A percentile compares a stretch with the other conserved stretches of the same genome.
phyloP scores from a whole-genome alignment of 2,797 vertebrate species.

The Malurus leucopterus region DNA sequence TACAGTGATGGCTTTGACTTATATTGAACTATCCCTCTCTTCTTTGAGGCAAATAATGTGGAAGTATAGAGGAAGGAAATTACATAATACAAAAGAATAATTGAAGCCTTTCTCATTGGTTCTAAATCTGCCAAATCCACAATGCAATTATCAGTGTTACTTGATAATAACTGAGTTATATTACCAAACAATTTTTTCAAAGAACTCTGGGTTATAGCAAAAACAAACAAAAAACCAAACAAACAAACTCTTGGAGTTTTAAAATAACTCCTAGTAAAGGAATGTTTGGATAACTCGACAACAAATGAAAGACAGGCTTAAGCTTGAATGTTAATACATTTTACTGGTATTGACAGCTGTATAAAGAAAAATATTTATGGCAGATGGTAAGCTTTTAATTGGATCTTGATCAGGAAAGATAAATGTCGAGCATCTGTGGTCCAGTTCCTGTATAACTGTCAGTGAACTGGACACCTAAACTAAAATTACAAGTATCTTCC shows the following conservation, averaged over 20 bases:
- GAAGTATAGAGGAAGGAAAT: neutral
- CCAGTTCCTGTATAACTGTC: neutral
- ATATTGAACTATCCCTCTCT: neutral
- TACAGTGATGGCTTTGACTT: neutral
- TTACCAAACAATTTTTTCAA: neutral
- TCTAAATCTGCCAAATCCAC: neutral
- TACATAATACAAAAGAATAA: neutral
- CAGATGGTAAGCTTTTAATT: conserved; percentile 25
- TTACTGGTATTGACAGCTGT: neutral
- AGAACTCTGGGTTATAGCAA: neutral
- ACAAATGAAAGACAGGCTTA: neutral
- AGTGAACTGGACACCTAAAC: neutral
- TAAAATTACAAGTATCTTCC: neutral
- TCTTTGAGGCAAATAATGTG: neutral
- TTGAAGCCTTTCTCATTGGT: neutral
- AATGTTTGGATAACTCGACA: neutral
- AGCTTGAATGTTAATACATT: neutral
- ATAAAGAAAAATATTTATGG: neutral
- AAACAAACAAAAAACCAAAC: neutral
- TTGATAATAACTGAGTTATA: neutral
- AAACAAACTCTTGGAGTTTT: neutral
- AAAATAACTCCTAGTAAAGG: neutral
- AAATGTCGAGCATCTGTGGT: neutral
- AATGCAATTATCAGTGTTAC: neutral
- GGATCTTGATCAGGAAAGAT: neutral